Conservation (phyloP, 2,888 invertebrate genomes). For the Phaonia tiefii region DNA sequence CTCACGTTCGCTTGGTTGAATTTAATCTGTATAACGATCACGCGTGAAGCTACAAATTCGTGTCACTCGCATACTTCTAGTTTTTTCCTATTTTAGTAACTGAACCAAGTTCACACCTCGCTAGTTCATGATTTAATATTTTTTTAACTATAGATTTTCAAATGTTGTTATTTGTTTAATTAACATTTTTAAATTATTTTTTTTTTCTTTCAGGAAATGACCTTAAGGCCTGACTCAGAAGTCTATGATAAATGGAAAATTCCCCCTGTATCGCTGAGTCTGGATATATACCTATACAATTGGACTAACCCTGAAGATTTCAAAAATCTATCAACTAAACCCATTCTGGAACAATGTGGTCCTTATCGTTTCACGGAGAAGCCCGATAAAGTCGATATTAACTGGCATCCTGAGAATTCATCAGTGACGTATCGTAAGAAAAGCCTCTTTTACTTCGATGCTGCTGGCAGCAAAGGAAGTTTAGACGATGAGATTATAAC, state of each 20-base stretch:
- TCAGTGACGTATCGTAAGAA: conserved; percentile 87
- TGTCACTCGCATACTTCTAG: too few species aligned
- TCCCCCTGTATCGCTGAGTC: conserved; percentile 83
- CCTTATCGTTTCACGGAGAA: conserved; percentile 86
- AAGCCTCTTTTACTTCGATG: conserved; percentile 85
- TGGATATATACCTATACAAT: conserved; percentile 88
- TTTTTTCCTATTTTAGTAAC: too few species aligned
- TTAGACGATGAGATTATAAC: conserved; percentile 71
- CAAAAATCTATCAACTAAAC: conserved; percentile 82
- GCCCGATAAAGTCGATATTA: conserved; percentile 85
- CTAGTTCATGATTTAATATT: too few species aligned
- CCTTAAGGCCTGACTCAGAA: conserved; percentile 83
- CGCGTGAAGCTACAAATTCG: too few species aligned
- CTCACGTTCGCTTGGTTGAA: too few species aligned
- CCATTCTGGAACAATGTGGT: conserved; percentile 82
- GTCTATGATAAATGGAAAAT: conserved; percentile 87
- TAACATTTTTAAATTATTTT: too few species aligned
- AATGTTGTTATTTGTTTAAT: too few species aligned
- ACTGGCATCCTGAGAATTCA: conserved; percentile 86
- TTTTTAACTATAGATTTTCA: too few species aligned
- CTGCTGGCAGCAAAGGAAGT: conserved; percentile 70
- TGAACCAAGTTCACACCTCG: too few species aligned
- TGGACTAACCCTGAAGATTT: conserved; percentile 89
- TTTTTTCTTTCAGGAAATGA: conserved; percentile 82
- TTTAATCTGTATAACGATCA: too few species aligned